Conservation (phyloP, 1,140 invertebrate genomes). For the Solenopsis invicta region DNA sequence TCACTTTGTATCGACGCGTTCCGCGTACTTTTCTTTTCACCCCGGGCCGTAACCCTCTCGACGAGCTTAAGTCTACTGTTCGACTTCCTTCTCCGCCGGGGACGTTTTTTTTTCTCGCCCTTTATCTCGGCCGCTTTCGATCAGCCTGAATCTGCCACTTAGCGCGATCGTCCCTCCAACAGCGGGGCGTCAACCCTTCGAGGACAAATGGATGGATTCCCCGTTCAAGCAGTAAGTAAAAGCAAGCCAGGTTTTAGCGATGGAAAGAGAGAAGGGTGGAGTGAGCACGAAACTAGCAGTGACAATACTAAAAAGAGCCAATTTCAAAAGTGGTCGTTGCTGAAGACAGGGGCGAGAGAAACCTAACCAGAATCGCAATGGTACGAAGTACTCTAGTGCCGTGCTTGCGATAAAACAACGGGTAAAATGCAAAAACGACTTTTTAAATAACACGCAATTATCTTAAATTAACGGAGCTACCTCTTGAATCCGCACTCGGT, state of each 20-base stretch:
- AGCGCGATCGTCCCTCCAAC: slow-evolving; percentile 49
- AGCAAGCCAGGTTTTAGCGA: slow-evolving; percentile 53
- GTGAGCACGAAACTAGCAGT: slow-evolving; percentile 4
- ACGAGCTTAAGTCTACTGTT: slow-evolving; percentile 70
- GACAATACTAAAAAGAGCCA: slow-evolving; percentile 47
- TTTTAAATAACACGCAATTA: slow-evolving; percentile 1
- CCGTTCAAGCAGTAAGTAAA: slow-evolving; percentile 29
- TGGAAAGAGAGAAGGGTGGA: too few relatives aligned
- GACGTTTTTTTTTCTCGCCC: slow-evolving; percentile 37
- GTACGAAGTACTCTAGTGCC: background rate
- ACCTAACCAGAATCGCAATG: slow-evolving; percentile 18
- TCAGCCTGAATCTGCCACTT: slow-evolving; percentile 71
- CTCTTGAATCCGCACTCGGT: background rate
- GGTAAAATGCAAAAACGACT: background rate
- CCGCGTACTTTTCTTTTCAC: slow-evolving; percentile 62
- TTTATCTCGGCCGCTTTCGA: slow-evolving; percentile 58
- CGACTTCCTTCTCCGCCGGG: background rate
- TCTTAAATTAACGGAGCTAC: slow-evolving; percentile 9
- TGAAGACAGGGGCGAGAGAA: background rate
- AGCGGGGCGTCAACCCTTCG: slow-evolving; percentile 60
- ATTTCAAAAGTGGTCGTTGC: slow-evolving; percentile 62
- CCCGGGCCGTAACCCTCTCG: slow-evolving; percentile 53
- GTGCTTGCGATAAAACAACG: slow-evolving; percentile 28
- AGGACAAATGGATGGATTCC: slow-evolving; percentile 63
- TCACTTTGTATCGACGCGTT: slow-evolving; percentile 72